phyloP scores from a whole-genome alignment of 1,140 invertebrate species.

The Pseudomyrmex gracilis region DNA sequence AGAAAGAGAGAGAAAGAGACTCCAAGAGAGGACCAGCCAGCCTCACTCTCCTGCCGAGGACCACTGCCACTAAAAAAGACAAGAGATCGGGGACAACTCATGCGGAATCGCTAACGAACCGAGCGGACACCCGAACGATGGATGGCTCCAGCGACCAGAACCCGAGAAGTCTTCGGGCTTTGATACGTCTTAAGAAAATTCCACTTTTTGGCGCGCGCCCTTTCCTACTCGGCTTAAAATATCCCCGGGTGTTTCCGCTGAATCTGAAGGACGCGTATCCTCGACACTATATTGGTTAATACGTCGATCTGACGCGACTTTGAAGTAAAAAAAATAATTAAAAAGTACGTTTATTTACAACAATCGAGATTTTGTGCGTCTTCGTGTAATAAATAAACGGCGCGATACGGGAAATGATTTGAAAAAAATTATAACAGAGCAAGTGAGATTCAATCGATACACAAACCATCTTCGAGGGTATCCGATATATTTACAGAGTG shows the following conservation, averaged over 20 bases:
- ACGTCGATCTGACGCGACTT: background rate
- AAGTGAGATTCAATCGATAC: background rate
- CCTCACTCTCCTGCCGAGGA: constrained; percentile 42
- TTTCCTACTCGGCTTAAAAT: constrained; percentile 18
- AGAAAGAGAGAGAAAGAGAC: constrained; percentile 52
- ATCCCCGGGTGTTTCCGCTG: constrained; percentile 19
- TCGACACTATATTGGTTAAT: background rate
- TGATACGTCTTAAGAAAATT: constrained; percentile 68
- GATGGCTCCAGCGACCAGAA: constrained; percentile 75
- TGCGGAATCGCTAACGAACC: constrained; percentile 84
- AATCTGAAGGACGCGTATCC: background rate
- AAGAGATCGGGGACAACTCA: constrained; percentile 78
- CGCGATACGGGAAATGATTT: background rate
- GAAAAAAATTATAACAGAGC: background rate
- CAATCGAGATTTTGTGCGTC: background rate
- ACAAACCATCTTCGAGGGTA: background rate
- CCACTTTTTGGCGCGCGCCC: constrained; percentile 50
- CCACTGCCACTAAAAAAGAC: constrained; percentile 74
- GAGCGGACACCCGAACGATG: constrained; percentile 82
- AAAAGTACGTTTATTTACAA: background rate
- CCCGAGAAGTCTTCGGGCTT: constrained; percentile 57
- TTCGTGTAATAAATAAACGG: too few species aligned
- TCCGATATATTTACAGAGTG: background rate
- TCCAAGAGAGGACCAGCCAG: constrained; percentile 42
- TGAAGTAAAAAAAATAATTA: background rate